Evolutionary conservation across 2,113 vertebrate species (phyloP), one percentile per base, ranked within the genome.

Genomic region (Columbina picui): DNA sequence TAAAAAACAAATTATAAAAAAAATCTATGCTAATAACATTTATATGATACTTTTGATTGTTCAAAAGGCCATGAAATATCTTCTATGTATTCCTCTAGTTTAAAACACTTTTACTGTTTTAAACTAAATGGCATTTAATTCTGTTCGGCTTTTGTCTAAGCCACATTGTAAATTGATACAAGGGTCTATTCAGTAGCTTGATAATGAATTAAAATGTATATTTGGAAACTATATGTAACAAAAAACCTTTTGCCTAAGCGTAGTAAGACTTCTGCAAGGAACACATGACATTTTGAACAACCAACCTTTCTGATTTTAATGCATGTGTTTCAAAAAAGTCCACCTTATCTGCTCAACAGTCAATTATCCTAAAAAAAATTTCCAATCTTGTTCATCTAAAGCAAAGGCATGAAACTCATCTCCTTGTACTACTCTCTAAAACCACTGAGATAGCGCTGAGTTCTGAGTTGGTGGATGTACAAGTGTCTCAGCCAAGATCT

Each of bases 131-230:
- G 41, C 52, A 73, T 64, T 82, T 84, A 76, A 79, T 85, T 89
- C n/a, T 76, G 39, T 53, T 76, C n/a, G 34, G 73, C 36, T 82
- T 65, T 71, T 76, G 57, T 61, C 74, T 94, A 60, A 87, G n/a
- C 55, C 71, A 76, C 59, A 47, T 0, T 76, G 41, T 65, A 84
- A 93, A 76, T 36, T 65, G 79, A 75, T 45, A 78, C 38, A 82
- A 75, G 7, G 15, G 20, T 83, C 80, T 89, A 83, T 45, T 91
- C 75, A 55, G 50, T 36, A 57, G 12, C 75, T 74, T 36, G 47
- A 23, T 79, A 82, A 84, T 0, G 1, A 71, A 52, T 41, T 1
- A 64, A 84, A 73, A 82, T 0, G 1, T 60, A 1, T 49, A 69
- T 64, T 79, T 87, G 36, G 23, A 30, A 91, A 73, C 17, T 4